Evolutionary conservation across 2,888 invertebrate species (phyloP).

Genomic region (Heliconius ismenius): DNA sequence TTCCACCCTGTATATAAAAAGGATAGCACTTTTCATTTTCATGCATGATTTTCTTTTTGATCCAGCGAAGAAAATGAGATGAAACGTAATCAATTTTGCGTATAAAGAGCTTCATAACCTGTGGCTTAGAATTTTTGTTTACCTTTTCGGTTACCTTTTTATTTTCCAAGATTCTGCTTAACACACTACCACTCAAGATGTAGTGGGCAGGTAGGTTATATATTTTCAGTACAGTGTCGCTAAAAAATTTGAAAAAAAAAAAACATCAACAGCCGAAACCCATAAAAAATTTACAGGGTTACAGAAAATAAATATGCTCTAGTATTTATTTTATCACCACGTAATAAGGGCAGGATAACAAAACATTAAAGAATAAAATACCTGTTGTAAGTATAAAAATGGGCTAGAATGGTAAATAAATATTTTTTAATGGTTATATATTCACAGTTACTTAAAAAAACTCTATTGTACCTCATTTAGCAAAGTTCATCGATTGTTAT

Average conservation of each 20-base stretch:
- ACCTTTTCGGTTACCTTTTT: not conserved
- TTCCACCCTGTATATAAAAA: no score
- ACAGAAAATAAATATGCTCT: no score
- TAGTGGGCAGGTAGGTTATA: not conserved
- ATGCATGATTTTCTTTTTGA: constrained; percentile 16
- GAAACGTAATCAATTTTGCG: constrained; percentile 27
- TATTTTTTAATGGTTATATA: no score
- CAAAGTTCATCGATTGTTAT: no score
- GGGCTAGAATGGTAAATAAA: no score
- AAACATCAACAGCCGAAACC: not conserved
- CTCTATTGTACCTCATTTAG: no score
- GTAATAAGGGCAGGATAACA: no score
- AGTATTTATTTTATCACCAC: no score
- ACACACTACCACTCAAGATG: not conserved
- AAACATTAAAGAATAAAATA: no score
- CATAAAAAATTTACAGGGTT: no score
- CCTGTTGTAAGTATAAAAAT: no score
- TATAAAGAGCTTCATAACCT: constrained; percentile 21
- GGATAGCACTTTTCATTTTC: constrained; percentile 3
- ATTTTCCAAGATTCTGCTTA: not conserved
- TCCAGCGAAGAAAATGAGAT: constrained; percentile 25
- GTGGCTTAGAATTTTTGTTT: not conserved
- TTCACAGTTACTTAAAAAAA: no score
- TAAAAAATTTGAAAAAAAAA: not conserved
- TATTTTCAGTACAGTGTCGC: not conserved